Evolutionary conservation across 2,888 invertebrate genomes (phyloP), one percentile per base, ranked within the genome.

Genomic region (Callimorpha dominula): DNA sequence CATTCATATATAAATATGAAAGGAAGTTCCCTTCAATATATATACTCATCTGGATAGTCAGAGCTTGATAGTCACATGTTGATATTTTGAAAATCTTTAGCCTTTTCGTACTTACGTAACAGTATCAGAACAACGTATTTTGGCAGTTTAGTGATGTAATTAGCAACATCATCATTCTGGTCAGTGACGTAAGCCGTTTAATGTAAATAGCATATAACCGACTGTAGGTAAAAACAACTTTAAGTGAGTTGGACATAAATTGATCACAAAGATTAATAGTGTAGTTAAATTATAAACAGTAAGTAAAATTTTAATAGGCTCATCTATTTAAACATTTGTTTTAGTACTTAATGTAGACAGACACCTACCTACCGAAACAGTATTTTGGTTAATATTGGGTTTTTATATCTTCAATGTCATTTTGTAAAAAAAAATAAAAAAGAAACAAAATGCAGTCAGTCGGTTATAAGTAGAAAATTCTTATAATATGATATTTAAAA

Each of bases 401-500:
- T 57, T 20, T 11, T 31, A 20, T 20, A 20, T 57, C 9, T 20
- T 11, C 54, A 20, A 57, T 57, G n/a, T 57, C 54, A 57, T n/a
- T 57, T 57, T 57, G 20, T 57, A 20, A 20, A 57, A 20, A 11
- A 57, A 57, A 57, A 1, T 31, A 46, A 46, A 46, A 8, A 46
- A 57, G n/a, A 50, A 68, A 43, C 40, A 60, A 46, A 46, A 65
- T 65, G 63, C 43, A 42, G 11, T 15, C 78, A 81, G 82, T 69
- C 85, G 82, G 70, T 81, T 78, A 78, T 60, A 79, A 80, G 75
- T 63, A 40, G 49, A 42, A 74, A 75, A 75, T 54, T 78, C 81
- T 78, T 49, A 50, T 85, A n/a, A 79, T 79, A 83, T 78, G 70
- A 76, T 78, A 79, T 76, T 76, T 63, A 85, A 85, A 89, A 87